Evolutionary conservation across 2,888 invertebrate species (phyloP).

Genomic region (Nephrotoma flavescens): DNA sequence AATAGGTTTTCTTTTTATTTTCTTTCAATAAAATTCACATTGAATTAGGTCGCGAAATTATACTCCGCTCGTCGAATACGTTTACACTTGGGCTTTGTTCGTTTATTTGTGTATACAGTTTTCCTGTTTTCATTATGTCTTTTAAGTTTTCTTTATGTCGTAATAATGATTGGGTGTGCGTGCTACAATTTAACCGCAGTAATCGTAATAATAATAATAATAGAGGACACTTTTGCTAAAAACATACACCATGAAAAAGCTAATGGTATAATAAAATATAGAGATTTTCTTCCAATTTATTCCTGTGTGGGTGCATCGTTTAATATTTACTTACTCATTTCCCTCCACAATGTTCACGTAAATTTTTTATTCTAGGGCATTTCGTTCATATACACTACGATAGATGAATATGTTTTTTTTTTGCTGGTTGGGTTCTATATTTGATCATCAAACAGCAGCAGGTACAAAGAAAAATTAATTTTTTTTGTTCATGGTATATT

Average conservation of each 20-base stretch:
- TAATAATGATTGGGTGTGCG: background rate
- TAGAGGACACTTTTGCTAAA: background rate
- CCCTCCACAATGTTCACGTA: background rate
- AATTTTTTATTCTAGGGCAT: background rate
- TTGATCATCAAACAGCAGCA: background rate
- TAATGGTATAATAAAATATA: background rate
- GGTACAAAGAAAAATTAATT: background rate
- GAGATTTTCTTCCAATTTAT: background rate
- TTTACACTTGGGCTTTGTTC: background rate
- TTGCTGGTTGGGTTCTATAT: background rate
- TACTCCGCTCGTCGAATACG: background rate
- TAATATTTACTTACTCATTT: too few relatives aligned
- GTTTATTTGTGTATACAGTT: background rate
- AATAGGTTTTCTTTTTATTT: background rate
- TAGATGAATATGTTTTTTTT: too few relatives aligned
- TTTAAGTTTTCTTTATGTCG: background rate
- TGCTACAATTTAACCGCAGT: background rate
- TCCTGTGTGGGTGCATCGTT: background rate
- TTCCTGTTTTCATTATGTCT: background rate
- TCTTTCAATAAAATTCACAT: background rate
- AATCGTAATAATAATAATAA: too few relatives aligned
- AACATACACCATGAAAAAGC: background rate
- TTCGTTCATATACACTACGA: too few relatives aligned
- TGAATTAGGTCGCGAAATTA: background rate
- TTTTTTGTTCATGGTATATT: background rate